Evolutionary conservation across 2,888 invertebrate genomes (phyloP), one percentile per base, ranked within the genome.

Genomic region (Cylindroiulus punctatus): DNA sequence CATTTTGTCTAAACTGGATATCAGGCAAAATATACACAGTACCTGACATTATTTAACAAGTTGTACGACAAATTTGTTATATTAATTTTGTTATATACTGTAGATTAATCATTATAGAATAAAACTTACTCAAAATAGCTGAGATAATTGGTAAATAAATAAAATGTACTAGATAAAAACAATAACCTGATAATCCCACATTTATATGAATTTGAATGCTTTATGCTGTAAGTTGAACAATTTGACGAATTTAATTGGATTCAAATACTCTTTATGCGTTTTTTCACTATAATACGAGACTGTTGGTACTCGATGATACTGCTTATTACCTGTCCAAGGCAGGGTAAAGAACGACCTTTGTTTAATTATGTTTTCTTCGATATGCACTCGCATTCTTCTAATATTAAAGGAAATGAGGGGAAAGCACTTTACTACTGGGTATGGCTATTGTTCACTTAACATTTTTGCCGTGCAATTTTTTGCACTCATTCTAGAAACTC

Each of bases 281-380:
- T 30, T 76, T 76, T 30, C 76, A 32, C 76, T 30, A 3, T 10
- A 76, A 30, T 65, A 44, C 14, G 14, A 14, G 76, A 26, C 30
- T 76, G 76, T 30, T 2, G 76, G 76, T 76, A 76, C 76, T 76
- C 76, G 76, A 76, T 76, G 76, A 76, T 76, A 76, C 76, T 76
- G 76, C 76, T 76, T 76, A 76, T 76, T 76, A 76, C 14, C 76
- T 76, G 76, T 76, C 76, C 76, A 76, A 76, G 76, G 76, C 30
- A 76, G 76, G 76, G 76, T 76, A 76, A 76, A 76, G 76, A 76
- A 76, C 76, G 76, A 76, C 76, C 76, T 76, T 76, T 76, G 76
- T 76, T 76, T 76, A 14, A 30, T 12, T 30, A 76, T 76, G 30
- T 76, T 44, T 76, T 76, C 32, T 76, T 30, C 17, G 76, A 26